These are phyloP conservation scores for Laticauda laticaudata DNA, from an alignment of 2,113 vertebrate genomes.

Conservation along the genomic window DNA sequence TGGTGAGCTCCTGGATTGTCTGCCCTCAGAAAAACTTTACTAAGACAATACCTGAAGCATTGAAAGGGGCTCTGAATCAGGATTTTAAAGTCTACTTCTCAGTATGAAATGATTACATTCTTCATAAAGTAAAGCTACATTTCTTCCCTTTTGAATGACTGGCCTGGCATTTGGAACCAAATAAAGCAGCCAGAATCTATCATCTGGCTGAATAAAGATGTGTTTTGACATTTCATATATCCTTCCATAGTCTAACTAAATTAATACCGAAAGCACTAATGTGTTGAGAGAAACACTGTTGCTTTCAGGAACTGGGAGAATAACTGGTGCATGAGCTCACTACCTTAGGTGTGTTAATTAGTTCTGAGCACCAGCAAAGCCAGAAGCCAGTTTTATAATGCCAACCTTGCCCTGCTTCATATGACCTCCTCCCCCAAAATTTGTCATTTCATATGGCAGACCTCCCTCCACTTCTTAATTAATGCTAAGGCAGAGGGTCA, in stretches of 20 bases:
- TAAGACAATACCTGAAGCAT: neutral
- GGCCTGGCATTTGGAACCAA: neutral
- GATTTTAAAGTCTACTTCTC: neutral
- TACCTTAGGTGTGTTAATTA: slow-evolving; percentile 31
- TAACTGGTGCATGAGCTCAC: slow-evolving; percentile 39
- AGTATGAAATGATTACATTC: neutral
- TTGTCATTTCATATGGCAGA: slow-evolving; percentile 44
- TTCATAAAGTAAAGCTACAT: neutral
- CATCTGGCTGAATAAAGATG: neutral
- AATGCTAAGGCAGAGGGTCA: slow-evolving; percentile 27
- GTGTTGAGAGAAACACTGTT: slow-evolving; percentile 5
- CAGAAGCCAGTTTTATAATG: slow-evolving; percentile 33
- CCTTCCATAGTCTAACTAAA: slow-evolving; percentile 5
- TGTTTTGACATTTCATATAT: neutral
- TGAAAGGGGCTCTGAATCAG: neutral
- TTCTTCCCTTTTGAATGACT: neutral
- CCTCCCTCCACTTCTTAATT: slow-evolving; percentile 46
- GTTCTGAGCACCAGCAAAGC: slow-evolving; percentile 28
- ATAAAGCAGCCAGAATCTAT: neutral
- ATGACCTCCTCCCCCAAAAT: slow-evolving; percentile 7
- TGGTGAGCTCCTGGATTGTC: neutral
- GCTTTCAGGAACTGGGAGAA: neutral
- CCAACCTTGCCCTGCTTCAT: slow-evolving; percentile 25
- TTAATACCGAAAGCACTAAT: slow-evolving; percentile 19
- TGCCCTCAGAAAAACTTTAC: neutral